A percentile compares a stretch with the other conserved stretches of the same genome.
These are phyloP conservation scores for Amia ocellicauda DNA, from an alignment of 2,113 vertebrate genomes.

Conservation along the genomic window DNA sequence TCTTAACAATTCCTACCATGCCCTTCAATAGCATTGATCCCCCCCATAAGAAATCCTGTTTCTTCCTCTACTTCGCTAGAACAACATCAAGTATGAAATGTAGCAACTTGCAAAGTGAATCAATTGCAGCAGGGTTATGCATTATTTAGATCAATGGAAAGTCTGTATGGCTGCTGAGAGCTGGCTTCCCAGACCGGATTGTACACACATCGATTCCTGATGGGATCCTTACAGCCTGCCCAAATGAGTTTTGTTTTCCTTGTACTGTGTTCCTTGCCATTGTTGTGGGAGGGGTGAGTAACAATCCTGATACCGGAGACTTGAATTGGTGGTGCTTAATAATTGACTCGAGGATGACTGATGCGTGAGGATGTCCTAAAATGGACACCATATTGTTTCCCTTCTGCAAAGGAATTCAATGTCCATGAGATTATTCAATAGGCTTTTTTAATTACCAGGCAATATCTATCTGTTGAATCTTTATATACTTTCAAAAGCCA, in stretches of 20 bases:
- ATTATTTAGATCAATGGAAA: not conserved
- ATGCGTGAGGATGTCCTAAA: too few relatives aligned
- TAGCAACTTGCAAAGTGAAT: conserved; percentile 7
- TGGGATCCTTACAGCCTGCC: not conserved
- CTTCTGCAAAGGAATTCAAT: too few relatives aligned
- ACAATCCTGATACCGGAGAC: too few relatives aligned
- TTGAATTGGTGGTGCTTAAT: too few relatives aligned
- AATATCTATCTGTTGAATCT: too few relatives aligned
- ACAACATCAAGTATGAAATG: not conserved
- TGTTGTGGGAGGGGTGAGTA: too few relatives aligned
- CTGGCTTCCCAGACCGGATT: not conserved
- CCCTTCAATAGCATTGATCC: not conserved
- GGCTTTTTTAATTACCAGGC: too few relatives aligned
- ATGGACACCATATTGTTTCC: too few relatives aligned
- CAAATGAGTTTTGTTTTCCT: not conserved
- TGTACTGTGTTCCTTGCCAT: not conserved
- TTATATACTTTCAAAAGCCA: too few relatives aligned
- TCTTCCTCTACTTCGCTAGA: not conserved
- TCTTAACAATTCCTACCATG: not conserved
- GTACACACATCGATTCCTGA: not conserved
- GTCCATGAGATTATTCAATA: too few relatives aligned
- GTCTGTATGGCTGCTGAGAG: not conserved
- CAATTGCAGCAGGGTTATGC: not conserved
- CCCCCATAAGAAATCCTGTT: not conserved
- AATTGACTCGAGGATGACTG: too few relatives aligned